Conservation (phyloP, 2,113 vertebrate genomes). For the Noctilio leporinus region DNA sequence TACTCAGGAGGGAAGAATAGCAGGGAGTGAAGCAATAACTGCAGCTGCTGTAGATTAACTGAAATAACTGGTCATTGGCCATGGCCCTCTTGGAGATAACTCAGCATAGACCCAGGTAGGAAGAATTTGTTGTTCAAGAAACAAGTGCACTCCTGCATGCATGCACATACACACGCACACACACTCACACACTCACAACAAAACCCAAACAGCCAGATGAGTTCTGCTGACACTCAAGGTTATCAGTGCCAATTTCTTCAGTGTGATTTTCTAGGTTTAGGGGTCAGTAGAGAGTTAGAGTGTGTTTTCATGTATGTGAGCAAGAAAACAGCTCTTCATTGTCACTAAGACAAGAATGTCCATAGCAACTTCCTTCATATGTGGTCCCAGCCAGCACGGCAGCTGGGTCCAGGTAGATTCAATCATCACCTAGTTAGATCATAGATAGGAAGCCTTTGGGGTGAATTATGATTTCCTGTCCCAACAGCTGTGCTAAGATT, state of each 20-base stretch:
- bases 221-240: background rate
- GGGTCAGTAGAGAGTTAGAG: background rate
- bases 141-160: background rate
- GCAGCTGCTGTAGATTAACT: background rate
- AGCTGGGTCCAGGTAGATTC: background rate
- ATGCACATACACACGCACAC: accelerated
- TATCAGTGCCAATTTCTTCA: background rate
- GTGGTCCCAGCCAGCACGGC: background rate
- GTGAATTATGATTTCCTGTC: background rate
- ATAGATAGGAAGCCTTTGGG: background rate
- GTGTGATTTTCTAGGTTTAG: background rate
- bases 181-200: background rate
- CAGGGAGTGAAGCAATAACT: no score
- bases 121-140: background rate
- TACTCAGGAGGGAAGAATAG: background rate
- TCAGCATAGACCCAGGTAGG: background rate
- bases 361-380: background rate
- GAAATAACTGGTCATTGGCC: background rate
- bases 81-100: background rate
- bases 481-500: slow-evolving; percentile 2
- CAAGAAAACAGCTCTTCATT: background rate
- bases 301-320: background rate
- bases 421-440: background rate
- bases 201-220: background rate
- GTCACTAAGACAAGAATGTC: background rate